A percentile compares a stretch with the other conserved stretches of the same genome.
These are phyloP conservation scores for Acleris literana DNA, from an alignment of 2,888 invertebrate species.

Conservation along the genomic window DNA sequence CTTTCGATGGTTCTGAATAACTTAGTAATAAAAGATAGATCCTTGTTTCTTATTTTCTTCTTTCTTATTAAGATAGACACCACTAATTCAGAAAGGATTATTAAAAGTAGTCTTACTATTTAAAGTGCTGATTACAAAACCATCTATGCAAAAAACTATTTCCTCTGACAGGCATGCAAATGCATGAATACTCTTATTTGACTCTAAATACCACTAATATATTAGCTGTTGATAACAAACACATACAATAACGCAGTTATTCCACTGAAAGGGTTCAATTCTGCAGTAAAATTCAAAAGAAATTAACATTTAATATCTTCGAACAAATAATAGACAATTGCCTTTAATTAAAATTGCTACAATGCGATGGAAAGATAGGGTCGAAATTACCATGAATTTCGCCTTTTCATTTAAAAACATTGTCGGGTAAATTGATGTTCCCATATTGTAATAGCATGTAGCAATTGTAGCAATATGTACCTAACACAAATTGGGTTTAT, in stretches of 20 bases:
- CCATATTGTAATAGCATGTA: constrained; percentile 10
- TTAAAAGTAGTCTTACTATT: too few species aligned
- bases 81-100: too few species aligned
- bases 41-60: too few species aligned
- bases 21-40: too few species aligned
- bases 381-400: constrained; percentile 5
- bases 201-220: too few species aligned
- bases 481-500: constrained; percentile 1
- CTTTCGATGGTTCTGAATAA: too few species aligned
- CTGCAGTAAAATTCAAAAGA: constrained; percentile 4
- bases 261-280: not conserved
- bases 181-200: too few species aligned
- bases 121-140: too few species aligned
- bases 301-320: constrained; percentile 4
- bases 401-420: constrained; percentile 10
- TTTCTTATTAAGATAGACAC: too few species aligned
- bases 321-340: constrained; percentile 18
- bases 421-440: constrained; percentile 14
- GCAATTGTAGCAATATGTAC: constrained; percentile 9
- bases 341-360: constrained; percentile 21
- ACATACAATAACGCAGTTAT: not conserved
- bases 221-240: too few species aligned
- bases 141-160: too few species aligned
- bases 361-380: constrained; percentile 11
- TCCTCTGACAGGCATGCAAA: too few species aligned